A percentile compares a stretch with the other conserved stretches of the same genome.
Conservation (phyloP, 1,140 invertebrate species). For the Cyphomyrmex costatus region DNA sequence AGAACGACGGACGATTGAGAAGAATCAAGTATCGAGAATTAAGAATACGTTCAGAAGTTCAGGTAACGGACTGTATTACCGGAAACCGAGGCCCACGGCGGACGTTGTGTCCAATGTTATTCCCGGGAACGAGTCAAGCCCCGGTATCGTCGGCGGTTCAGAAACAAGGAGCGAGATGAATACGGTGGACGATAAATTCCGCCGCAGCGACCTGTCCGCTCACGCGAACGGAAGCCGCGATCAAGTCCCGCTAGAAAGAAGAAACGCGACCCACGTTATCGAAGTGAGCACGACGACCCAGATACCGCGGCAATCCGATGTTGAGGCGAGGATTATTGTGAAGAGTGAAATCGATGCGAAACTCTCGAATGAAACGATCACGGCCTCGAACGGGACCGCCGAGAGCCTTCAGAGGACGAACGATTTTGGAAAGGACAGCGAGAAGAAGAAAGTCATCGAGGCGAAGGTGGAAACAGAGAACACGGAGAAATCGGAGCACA, state of each 20-base stretch:
- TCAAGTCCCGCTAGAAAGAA: constrained; percentile 58
- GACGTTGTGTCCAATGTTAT: constrained; percentile 82
- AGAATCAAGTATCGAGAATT: constrained; percentile 79
- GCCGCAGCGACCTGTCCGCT: constrained; percentile 70
- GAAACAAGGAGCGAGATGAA: constrained; percentile 52
- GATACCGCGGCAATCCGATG: constrained; percentile 61
- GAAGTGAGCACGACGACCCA: constrained; percentile 71
- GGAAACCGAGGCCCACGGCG: constrained; percentile 75
- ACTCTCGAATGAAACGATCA: background rate
- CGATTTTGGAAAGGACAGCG: background rate
- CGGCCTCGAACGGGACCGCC: background rate
- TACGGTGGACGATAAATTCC: constrained; percentile 40
- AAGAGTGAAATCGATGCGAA: constrained; percentile 52
- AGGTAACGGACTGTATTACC: constrained; percentile 75
- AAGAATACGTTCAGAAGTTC: constrained; percentile 77
- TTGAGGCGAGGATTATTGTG: background rate
- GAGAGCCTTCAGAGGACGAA: background rate
- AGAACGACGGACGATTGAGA: constrained; percentile 79
- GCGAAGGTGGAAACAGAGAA: constrained; percentile 1
- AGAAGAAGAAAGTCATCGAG: background rate
- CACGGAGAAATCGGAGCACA: constrained; percentile 35
- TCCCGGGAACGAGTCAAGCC: constrained; percentile 67
- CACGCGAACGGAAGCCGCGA: constrained; percentile 63
- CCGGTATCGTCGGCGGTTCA: constrained; percentile 14
- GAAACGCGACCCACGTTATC: constrained; percentile 64